Evolutionary conservation across 2,888 invertebrate species (phyloP).

Genomic region (Argynnis bischoffii): DNA sequence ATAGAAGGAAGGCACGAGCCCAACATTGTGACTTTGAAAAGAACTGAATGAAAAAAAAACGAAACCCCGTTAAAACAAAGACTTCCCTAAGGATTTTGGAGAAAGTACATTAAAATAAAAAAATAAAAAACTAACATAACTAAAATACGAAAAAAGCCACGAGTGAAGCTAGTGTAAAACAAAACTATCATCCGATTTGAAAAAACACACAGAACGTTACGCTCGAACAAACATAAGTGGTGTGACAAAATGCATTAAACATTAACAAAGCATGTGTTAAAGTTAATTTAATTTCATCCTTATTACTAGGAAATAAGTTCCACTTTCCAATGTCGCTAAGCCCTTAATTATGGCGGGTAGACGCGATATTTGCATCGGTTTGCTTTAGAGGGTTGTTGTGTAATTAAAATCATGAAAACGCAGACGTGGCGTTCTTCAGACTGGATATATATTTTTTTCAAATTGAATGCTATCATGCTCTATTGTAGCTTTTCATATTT

Average conservation of each 20-base stretch:
- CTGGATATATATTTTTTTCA: conserved; percentile 28
- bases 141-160: no score
- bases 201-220: not conserved
- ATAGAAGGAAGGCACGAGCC: no score
- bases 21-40: no score
- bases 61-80: no score
- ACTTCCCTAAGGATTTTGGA: no score
- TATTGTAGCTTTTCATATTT: conserved; percentile 1
- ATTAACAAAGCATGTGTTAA: conserved; percentile 3
- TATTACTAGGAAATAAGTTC: not conserved
- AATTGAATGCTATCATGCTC: conserved; percentile 5
- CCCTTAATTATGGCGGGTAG: conserved; percentile 22
- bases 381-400: conserved; percentile 26
- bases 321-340: not conserved
- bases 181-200: not conserved
- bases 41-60: no score
- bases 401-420: conserved; percentile 30
- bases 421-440: conserved; percentile 33
- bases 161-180: not conserved
- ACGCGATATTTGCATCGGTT: conserved; percentile 31
- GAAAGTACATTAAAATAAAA: no score
- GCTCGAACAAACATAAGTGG: conserved; percentile 2
- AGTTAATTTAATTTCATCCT: conserved; percentile 7
- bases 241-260: conserved; percentile 18
- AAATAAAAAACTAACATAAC: no score